Base-by-base conservation (phyloP, 2,113 vertebrate species). In the Apeltes quadracus region DNA sequence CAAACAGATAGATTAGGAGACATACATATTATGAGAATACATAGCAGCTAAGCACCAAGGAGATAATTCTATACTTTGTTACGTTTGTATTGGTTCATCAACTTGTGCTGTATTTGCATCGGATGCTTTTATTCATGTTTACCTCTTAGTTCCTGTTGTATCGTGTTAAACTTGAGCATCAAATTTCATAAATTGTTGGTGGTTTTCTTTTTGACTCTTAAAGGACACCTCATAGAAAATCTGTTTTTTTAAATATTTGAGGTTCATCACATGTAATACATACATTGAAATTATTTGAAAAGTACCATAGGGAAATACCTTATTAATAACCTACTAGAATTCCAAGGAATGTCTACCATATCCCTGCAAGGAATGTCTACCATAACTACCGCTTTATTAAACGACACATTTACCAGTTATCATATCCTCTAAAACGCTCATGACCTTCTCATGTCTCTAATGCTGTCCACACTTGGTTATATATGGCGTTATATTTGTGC, bases 21-120 rank as follows among this genome's bases (percentile, higher is more conserved):
- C 23, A 29, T 32, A 6, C 32, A 34, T 34, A 34, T 34, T 34
- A 34, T 34, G 32, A n/a, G 9, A 75, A 16, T 72, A 41, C 3
- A 51, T 29, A 71, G 55, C 65, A 80, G 79, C 73, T 84, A 64
- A 78, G 41, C 66, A 72, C 83, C 82, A 82, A 88, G 83, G 75
- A 34, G 4, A 34, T 32, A 32, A 32, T 23, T 61, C n/a, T 66
- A 44, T 79, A 53, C 50, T 59, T 73, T 83, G 15, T 38, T 74
- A 50, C 22, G 7, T 22, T 38, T 32, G 59, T 46, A 58, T 10
- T 77, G 79, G 32, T 64, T 3, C 7, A 18, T 65, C 32, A 43
- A 43, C 1, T 50, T 59, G 22, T 29, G 25, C 14, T 78, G 14
- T 72, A 36, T 70, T 63, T 79, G 46, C 53, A 51, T 16, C 39